Evolutionary conservation across 2,888 invertebrate species (phyloP), one percentile per base, ranked within the genome.

Genomic region (Clitarchus hookeri): DNA sequence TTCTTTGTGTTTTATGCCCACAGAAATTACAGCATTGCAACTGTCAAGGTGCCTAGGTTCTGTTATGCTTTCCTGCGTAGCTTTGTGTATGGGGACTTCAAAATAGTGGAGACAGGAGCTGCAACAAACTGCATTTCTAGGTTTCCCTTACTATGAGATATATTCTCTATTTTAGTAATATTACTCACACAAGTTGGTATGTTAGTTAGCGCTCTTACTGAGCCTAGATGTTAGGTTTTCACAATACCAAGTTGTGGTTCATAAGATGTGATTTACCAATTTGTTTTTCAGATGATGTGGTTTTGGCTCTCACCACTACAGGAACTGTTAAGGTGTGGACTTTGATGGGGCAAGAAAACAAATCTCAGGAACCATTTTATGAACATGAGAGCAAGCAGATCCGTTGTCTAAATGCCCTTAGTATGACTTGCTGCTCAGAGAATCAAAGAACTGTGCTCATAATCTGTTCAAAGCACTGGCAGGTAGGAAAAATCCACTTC

Each of bases 251-350:
- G 6, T 48, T 48, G 48, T 48, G 48, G 88, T 90, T 27, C 90
- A 94, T 98, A 99, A 92, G 98, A 99, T 91, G 98, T 99, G 1
- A 97, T 99, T 0, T 92, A 36, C 36, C 4, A 4, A 19, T 53
- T 53, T 53, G 53, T 19, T 85, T 88, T 90, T 27, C 90, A 94
- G 99, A 99, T 92, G 98, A 99, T 91, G 98, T 99, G 1, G 97
- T 99, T 0, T 92, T 99, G 88, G 99, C 98, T 1, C 95, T 99
- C 85, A 98, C 98, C 9, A 98, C 98, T 44, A 98, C 98, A 19
- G 99, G 99, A 0, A 97, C 97, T 85, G 98, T 99, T 0, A 99
- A 99, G 93, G 98, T 99, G 0, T 99, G 99, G 99, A 98, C 98
- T 0, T 93, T 99, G 6, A 93, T 96, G 65, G 98, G 97, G 4